Conservation (phyloP, 1,140 invertebrate genomes). For the Zaprionus vittiger region DNA sequence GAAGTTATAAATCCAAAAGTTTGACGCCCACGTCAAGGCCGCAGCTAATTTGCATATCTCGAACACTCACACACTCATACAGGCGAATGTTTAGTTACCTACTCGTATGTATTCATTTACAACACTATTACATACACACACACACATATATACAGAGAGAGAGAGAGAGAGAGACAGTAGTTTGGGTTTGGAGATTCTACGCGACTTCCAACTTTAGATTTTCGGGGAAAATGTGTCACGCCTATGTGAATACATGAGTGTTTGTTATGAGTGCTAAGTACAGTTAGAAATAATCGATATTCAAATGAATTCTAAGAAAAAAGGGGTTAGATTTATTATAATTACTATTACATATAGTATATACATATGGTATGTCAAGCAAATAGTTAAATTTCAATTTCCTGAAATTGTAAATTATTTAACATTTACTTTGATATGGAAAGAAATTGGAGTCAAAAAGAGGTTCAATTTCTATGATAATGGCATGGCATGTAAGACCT, state of each 20-base stretch:
- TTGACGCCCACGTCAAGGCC: constrained; percentile 82
- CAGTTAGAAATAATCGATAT: constrained; percentile 1
- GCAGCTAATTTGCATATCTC: constrained; percentile 80
- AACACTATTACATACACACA: constrained; percentile 12
- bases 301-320: too few species aligned
- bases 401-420: too few species aligned
- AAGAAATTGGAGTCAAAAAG: too few species aligned
- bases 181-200: constrained; percentile 4
- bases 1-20: constrained; percentile 79
- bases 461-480: too few species aligned
- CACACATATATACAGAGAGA: background rate
- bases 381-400: too few species aligned
- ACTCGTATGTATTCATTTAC: constrained; percentile 21
- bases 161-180: background rate
- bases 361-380: too few species aligned
- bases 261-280: background rate
- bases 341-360: too few species aligned
- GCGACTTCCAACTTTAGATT: constrained; percentile 4
- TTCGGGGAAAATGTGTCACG: constrained; percentile 19
- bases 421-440: too few species aligned
- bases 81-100: constrained; percentile 5
- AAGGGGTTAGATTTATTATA: too few species aligned
- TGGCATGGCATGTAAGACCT: too few species aligned
- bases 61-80: constrained; percentile 48
- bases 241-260: background rate